Conservation (phyloP, 1,140 invertebrate genomes). For the Drosophila sp. region DNA sequence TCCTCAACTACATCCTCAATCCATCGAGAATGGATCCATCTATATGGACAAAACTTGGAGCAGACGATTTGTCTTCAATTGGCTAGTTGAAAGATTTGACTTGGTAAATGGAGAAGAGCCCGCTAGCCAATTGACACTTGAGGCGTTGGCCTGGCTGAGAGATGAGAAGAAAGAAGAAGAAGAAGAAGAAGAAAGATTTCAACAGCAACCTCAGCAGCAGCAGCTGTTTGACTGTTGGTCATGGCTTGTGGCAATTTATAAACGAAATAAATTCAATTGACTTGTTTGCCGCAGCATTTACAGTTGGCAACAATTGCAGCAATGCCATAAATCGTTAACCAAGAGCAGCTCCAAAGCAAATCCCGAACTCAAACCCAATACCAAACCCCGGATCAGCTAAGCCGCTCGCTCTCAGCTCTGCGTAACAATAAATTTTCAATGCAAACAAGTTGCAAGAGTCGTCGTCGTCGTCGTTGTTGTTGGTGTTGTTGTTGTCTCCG, state of each 20-base stretch:
- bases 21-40: slow-evolving; percentile 6
- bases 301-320: slow-evolving; percentile 81
- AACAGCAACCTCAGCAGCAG: slow-evolving; percentile 37
- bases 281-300: slow-evolving; percentile 81
- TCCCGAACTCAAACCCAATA: not conserved
- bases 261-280: slow-evolving; percentile 82
- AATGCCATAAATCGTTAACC: slow-evolving; percentile 79
- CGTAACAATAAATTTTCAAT: slow-evolving; percentile 82
- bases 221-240: slow-evolving; percentile 31
- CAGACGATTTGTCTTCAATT: slow-evolving; percentile 9
- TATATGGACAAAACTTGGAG: slow-evolving; percentile 10
- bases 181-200: slow-evolving; percentile 22
- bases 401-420: slow-evolving; percentile 35
- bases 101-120: slow-evolving; percentile 29
- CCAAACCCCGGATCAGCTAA: slow-evolving; percentile 14
- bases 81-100: slow-evolving; percentile 7
- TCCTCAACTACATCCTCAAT: slow-evolving; percentile 5
- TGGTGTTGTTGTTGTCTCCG: slow-evolving; percentile 21
- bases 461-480: slow-evolving; percentile 20
- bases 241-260: slow-evolving; percentile 70
- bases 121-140: slow-evolving; percentile 71
- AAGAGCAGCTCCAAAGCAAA: slow-evolving; percentile 30
- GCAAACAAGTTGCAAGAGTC: slow-evolving; percentile 71
- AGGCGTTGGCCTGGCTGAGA: slow-evolving; percentile 43
- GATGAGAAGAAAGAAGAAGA: slow-evolving; percentile 20